phyloP scores from a whole-genome alignment of 37 sponge, comb jelly and placozoan species.

The Haliclona indistincta region DNA sequence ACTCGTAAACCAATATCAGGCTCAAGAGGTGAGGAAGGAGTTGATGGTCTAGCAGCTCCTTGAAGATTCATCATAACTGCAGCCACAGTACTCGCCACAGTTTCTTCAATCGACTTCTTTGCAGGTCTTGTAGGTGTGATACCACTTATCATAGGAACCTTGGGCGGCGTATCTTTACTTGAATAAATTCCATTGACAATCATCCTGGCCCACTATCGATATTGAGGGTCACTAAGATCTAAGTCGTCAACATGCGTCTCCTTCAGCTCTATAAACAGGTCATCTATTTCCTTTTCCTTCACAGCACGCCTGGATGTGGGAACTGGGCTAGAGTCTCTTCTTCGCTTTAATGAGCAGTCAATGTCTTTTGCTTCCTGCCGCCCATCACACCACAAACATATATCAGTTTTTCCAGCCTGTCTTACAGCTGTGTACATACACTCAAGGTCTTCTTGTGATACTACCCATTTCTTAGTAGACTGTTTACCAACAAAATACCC shows the following conservation, averaged over 20 bases:
- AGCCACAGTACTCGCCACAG: not conserved
- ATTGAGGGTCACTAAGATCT: constrained; percentile 18
- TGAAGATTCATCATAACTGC: not conserved
- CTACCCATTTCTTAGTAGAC: constrained; percentile 17
- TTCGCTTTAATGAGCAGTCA: not conserved
- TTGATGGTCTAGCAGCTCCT: not conserved
- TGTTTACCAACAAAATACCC: constrained; percentile 35
- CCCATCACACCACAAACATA: constrained; percentile 39
- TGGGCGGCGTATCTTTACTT: constrained; percentile 16
- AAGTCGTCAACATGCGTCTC: constrained; percentile 13
- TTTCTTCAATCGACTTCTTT: not conserved
- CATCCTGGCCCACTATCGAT: no score
- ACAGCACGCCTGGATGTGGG: constrained; percentile 9
- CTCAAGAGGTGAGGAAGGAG: not conserved
- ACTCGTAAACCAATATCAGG: not conserved
- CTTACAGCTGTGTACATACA: constrained; percentile 7
- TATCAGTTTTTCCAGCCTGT: not conserved
- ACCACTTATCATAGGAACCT: constrained; percentile 27
- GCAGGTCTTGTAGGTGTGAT: not conserved
- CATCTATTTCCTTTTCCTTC: constrained; percentile 28
- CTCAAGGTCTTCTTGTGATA: constrained; percentile 12
- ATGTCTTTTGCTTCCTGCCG: not conserved
- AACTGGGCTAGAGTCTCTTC: constrained; percentile 1
- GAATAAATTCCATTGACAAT: constrained; percentile 11
- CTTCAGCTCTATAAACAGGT: constrained; percentile 4